Percentiles rank a stretch among this genome's conserved stretches.
Conservation (phyloP, 1,140 invertebrate genomes). For the Lanistes nyassanus region DNA sequence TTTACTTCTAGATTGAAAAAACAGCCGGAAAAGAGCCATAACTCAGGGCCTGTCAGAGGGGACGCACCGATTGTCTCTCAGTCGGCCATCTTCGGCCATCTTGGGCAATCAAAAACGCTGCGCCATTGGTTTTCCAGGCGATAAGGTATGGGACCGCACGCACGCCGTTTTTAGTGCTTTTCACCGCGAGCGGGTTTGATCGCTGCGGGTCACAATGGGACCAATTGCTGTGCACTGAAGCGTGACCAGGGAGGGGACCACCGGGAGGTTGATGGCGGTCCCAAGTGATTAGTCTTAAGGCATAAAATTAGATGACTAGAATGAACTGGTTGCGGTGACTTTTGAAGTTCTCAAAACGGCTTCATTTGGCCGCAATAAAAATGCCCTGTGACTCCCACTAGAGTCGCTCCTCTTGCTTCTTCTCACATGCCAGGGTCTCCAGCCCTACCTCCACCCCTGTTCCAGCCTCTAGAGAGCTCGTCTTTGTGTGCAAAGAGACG, state of each 20-base stretch:
- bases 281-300: slow-evolving; percentile 19
- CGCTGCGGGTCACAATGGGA: neutral
- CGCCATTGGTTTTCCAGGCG: neutral
- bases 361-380: slow-evolving; percentile 7
- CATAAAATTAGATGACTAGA: slow-evolving; percentile 21
- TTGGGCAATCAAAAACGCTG: no score
- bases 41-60: no score
- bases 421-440: neutral
- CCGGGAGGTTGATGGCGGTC: neutral
- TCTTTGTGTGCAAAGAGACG: no score
- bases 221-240: slow-evolving; percentile 3
- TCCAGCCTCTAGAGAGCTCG: neutral
- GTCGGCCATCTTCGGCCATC: no score
- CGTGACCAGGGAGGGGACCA: neutral
- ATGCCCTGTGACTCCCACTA: no score
- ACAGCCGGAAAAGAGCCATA: no score
- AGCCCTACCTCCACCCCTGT: neutral
- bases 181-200: neutral
- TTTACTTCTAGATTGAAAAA: no score
- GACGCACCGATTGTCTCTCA: no score
- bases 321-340: neutral
- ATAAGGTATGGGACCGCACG: slow-evolving; percentile 27
- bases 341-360: slow-evolving; percentile 10
- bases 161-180: slow-evolving; percentile 22
- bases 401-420: no score